Base-by-base conservation (phyloP, 2,888 invertebrate genomes). In the Papilio gigon region DNA sequence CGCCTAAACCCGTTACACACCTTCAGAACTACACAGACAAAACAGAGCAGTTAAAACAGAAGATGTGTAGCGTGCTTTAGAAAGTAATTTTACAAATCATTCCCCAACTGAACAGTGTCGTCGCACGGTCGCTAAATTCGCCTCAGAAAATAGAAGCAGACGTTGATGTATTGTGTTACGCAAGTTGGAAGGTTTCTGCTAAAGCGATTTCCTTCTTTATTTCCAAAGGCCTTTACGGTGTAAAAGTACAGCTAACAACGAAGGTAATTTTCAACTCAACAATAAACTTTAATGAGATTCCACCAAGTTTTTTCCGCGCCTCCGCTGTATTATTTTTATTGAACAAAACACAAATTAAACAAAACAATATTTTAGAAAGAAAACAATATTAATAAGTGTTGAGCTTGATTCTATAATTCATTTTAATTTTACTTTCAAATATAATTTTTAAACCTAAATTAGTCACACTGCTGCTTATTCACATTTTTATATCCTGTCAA, bases 151-250 rank as follows among this genome's bases (percentile, higher is more conserved):
- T 17, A 68, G 37, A 68, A 68, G 37, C 44, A 68, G 68, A 68
- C 68, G n/a, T 64, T 68, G 68, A 68, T 50, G 68, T 68, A 68
- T 68, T 59, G 50, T 64, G 37, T 68, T 68, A 68, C 64, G 59
- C 50, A 64, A 64, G 50, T 64, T 60, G 68, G 58, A 61, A 65
- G 74, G 73, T 68, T 74, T 74, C 75, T 63, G 70, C 68, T 73
- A 75, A 76, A 72, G 74, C 71, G 71, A 75, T 75, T 73, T 71
- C 70, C 68, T 71, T 56, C 61, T 71, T 70, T 67, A 71, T 71
- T 75, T 71, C 71, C 71, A 67, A 69, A 68, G 73, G 70, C 67
- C 70, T 69, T 70, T 67, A 61, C 65, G 58, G 53, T 60, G 63
- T 47, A 68, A 71, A 71, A 59, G 62, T 35, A 40, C 59, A 11